These are phyloP conservation scores for Acleris cristana DNA, from an alignment of 2,888 invertebrate genomes.

Conservation along the genomic window DNA sequence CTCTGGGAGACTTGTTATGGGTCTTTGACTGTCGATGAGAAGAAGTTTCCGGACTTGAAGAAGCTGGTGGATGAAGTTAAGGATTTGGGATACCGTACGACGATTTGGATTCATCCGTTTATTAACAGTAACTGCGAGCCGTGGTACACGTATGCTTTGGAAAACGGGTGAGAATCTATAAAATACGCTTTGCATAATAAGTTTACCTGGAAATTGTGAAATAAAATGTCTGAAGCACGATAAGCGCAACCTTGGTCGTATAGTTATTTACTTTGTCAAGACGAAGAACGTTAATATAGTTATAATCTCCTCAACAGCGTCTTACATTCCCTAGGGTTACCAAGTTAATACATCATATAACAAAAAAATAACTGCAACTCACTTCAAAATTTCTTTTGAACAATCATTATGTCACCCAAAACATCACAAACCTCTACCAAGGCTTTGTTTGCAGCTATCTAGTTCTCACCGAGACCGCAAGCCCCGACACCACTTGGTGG, in stretches of 20 bases:
- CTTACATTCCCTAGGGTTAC: too few relatives aligned
- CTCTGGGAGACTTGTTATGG: constrained; percentile 95
- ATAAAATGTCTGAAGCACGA: too few relatives aligned
- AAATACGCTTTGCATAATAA: too few relatives aligned
- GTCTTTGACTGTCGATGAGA: constrained; percentile 87
- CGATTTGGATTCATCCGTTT: constrained; percentile 95
- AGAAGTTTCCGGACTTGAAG: constrained; percentile 88
- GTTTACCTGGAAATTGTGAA: too few relatives aligned
- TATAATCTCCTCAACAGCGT: too few relatives aligned
- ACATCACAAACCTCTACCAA: too few relatives aligned
- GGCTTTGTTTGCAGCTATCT: constrained; percentile 59
- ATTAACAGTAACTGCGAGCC: constrained; percentile 88
- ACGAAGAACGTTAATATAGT: too few relatives aligned
- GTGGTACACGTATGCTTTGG: constrained; percentile 82
- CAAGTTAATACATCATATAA: too few relatives aligned
- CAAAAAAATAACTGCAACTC: background rate
- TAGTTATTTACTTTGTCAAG: too few relatives aligned
- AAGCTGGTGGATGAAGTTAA: constrained; percentile 85
- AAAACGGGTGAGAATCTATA: constrained; percentile 77
- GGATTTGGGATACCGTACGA: constrained; percentile 87
- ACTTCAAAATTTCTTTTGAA: too few relatives aligned
- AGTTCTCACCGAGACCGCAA: constrained; percentile 73
- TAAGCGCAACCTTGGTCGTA: too few relatives aligned
- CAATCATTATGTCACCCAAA: too few relatives aligned
- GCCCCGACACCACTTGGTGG: constrained; percentile 80